phyloP scores from a whole-genome alignment of 2,113 vertebrate species.

The Bubo scandiacus region DNA sequence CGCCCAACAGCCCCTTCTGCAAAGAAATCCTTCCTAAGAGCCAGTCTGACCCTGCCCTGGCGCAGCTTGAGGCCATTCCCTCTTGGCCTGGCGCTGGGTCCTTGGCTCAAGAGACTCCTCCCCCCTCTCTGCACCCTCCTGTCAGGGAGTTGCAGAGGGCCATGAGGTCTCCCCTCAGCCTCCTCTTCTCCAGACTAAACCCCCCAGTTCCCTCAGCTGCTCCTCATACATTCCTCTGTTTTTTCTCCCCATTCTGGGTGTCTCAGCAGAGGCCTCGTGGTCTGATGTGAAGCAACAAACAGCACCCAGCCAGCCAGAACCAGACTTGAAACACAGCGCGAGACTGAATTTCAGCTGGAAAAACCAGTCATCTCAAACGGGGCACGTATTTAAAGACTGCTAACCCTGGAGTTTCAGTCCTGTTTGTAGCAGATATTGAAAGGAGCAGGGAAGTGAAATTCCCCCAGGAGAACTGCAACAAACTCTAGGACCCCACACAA shows the following conservation, averaged over 20 bases:
- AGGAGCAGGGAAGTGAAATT: neutral
- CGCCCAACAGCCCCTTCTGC: too few species aligned
- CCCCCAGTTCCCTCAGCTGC: too few species aligned
- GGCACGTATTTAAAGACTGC: neutral
- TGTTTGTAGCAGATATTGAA: neutral
- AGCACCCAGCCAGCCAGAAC: neutral
- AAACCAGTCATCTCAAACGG: neutral
- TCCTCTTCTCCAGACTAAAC: too few species aligned
- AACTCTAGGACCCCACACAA: accelerated
- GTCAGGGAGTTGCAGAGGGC: too few species aligned
- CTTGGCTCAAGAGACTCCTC: too few species aligned
- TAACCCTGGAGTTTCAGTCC: neutral
- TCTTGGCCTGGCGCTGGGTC: too few species aligned
- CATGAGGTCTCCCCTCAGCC: too few species aligned
- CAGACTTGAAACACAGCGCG: neutral
- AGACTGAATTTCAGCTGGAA: neutral
- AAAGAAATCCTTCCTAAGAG: too few species aligned
- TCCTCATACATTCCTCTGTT: neutral
- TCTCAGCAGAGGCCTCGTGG: neutral
- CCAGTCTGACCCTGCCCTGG: too few species aligned
- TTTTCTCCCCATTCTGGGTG: neutral
- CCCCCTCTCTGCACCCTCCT: too few species aligned
- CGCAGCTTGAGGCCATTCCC: too few species aligned
- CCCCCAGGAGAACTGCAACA: neutral
- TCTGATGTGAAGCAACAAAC: neutral